These are phyloP conservation scores for Manduca sexta DNA, from an alignment of 1,140 invertebrate genomes.

Conservation along the genomic window DNA sequence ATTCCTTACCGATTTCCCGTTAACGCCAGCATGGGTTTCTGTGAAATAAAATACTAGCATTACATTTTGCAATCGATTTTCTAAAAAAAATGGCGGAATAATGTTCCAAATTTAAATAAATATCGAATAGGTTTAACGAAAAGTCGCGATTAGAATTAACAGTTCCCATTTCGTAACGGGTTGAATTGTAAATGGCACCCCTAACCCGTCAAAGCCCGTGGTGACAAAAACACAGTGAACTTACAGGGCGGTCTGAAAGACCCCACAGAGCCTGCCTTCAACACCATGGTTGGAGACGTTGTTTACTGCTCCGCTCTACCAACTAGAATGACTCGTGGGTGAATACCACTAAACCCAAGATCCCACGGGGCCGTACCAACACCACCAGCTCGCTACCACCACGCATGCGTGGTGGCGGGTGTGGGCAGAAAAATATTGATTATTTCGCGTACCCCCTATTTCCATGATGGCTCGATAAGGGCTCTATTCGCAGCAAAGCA, in stretches of 20 bases:
- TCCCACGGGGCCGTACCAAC: conserved; percentile 46
- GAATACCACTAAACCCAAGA: conserved; percentile 22
- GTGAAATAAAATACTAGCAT: no score
- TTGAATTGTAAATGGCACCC: neutral
- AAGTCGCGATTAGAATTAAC: no score
- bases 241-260: conserved; percentile 40
- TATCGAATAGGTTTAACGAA: no score
- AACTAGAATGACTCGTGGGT: conserved; percentile 43
- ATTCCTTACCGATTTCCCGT: no score
- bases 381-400: conserved; percentile 41
- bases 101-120: no score
- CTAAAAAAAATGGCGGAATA: no score
- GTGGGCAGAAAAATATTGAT: conserved; percentile 61
- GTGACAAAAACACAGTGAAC: conserved; percentile 12
- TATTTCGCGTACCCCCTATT: conserved; percentile 51
- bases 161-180: neutral
- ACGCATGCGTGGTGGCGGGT: conserved; percentile 55
- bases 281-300: neutral
- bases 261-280: neutral
- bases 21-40: no score
- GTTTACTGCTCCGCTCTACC: neutral
- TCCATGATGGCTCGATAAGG: conserved; percentile 57
- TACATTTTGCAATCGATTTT: no score
- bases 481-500: conserved; percentile 37
- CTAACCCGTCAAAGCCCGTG: neutral